These are phyloP conservation scores for Tetranychus truncatus DNA, from an alignment of 2,888 invertebrate species.

Conservation along the genomic window DNA sequence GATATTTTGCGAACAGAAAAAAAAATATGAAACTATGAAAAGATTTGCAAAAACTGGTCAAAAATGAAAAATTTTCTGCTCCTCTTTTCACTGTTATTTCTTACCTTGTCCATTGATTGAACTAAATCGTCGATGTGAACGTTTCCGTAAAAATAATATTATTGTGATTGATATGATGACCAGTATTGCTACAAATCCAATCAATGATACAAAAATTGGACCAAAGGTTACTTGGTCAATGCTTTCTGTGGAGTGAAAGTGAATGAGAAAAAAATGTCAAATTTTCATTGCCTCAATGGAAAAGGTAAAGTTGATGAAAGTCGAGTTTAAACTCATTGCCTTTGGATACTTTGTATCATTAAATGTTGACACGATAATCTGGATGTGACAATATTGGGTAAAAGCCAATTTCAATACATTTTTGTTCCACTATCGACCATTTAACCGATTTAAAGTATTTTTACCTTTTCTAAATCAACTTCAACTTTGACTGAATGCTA, in stretches of 20 bases:
- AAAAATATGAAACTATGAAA: not conserved
- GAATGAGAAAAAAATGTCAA: not conserved
- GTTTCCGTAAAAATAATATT: not conserved
- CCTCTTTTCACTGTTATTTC: not conserved
- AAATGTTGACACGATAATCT: too few relatives aligned
- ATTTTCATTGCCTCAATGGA: not conserved
- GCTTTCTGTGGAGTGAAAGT: not conserved
- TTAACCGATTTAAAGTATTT: too few relatives aligned
- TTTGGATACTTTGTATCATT: too few relatives aligned
- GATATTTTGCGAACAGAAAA: too few relatives aligned
- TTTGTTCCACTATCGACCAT: too few relatives aligned
- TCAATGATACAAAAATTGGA: not conserved
- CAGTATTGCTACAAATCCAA: not conserved
- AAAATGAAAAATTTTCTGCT: slow-evolving; percentile 1
- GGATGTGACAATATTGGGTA: too few relatives aligned
- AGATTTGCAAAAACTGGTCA: not conserved
- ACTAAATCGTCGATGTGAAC: not conserved
- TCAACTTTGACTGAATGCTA: too few relatives aligned
- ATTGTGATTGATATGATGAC: slow-evolving; percentile 6
- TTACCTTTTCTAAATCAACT: too few relatives aligned
- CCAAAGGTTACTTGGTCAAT: slow-evolving; percentile 3
- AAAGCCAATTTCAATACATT: too few relatives aligned
- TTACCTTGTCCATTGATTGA: not conserved
- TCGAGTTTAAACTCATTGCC: too few relatives aligned
- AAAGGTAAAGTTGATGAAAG: not conserved